Base-by-base conservation (phyloP, 2,113 vertebrate genomes). In the Rana temporaria region DNA sequence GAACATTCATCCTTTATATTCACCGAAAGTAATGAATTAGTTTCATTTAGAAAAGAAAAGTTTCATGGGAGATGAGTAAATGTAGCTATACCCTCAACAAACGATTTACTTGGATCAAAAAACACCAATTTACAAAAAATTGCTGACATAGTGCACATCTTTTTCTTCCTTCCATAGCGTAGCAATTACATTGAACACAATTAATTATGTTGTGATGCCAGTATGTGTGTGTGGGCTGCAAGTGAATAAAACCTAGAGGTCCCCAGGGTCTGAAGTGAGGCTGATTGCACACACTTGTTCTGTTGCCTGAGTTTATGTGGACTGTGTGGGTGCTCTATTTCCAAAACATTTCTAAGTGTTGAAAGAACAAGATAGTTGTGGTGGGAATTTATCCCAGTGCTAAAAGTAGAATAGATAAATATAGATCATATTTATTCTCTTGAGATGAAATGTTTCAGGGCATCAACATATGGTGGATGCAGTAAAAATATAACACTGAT, bases 21-120 rank as follows among this genome's bases (percentile, higher is more conserved):
- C 20, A 67, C 55, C 38, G 67, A 84, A 80, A n/a, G 18, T 86
- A 84, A 87, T 86, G 85, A 83, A 70, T 84, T 84, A 87, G 68
- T 82, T 20, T 80, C 9, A 12, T 55, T 84, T 53, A 20, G 85
- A 24, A 65, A 85, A 84, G 78, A 83, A 55, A 84, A 30, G 42
- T 64, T 26, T 56, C 4, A 38, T 42, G 14, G 12, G 32, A 67
- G 59, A 81, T 59, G 34, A 63, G 62, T 67, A 64, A 82, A 75
- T 75, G 48, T 34, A 55, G 20, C 19, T 38, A 14, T 20, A 6
- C n/a, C 11, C 59, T 62, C 20, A 64, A 16, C 48, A 30, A 38
- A 32, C 26, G 52, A 14, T 73, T 59, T 73, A n/a, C 55, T 65
- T 59, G 9, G 34, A 66, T 26, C 3, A 82, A 34, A 67, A 52